Percentiles rank a stretch among this genome's conserved stretches.
Evolutionary conservation across 1,140 invertebrate genomes (phyloP).

Genomic region (Aricia agestis): DNA sequence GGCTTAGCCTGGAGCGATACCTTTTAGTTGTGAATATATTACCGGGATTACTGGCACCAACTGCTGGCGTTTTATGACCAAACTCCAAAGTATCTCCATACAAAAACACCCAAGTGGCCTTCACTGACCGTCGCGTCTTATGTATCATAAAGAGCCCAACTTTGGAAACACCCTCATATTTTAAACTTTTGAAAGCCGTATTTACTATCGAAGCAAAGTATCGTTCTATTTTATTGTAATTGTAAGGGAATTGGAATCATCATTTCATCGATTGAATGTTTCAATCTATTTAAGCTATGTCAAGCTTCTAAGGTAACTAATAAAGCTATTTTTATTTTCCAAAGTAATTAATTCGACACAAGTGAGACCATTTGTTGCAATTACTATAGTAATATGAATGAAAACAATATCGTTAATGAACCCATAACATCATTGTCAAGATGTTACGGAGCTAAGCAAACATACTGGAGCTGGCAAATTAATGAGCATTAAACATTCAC

Average conservation of each 20-base stretch:
- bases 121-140: not conserved
- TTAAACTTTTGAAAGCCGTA: too few species aligned
- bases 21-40: constrained; percentile 72
- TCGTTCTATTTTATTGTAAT: too few species aligned
- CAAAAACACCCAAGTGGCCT: constrained; percentile 44
- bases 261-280: too few species aligned
- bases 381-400: not conserved
- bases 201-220: too few species aligned
- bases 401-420: constrained; percentile 1
- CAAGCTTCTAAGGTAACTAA: too few species aligned
- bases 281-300: too few species aligned
- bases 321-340: too few species aligned
- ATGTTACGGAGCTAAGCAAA: constrained; percentile 31
- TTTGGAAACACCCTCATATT: constrained; percentile 4
- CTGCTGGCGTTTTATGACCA: constrained; percentile 56
- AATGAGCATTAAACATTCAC: constrained; percentile 71
- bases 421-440: constrained; percentile 8
- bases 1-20: constrained; percentile 37
- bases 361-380: too few species aligned
- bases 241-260: too few species aligned
- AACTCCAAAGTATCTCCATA: constrained; percentile 54
- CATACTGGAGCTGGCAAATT: constrained; percentile 59
- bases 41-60: constrained; percentile 51
- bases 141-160: constrained; percentile 16
- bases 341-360: too few species aligned